Percentiles rank a stretch among this genome's conserved stretches.
phyloP scores from a whole-genome alignment of 92 coral and sea anemone genomes.

The Epizoanthus stellaris region DNA sequence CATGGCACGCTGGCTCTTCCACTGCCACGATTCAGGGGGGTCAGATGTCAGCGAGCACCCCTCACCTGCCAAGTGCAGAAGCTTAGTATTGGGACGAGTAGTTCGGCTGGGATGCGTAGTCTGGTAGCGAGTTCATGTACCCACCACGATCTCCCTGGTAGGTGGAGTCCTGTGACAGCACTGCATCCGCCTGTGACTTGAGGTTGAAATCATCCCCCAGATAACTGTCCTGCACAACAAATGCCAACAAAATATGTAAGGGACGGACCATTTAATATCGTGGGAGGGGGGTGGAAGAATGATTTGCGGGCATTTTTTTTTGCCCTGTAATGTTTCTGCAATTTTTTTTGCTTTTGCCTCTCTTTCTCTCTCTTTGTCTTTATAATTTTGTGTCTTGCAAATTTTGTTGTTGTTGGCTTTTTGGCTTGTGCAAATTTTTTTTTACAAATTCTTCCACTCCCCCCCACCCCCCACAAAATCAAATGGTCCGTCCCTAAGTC shows the following conservation, averaged over 20 bases:
- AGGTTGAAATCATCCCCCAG: slow-evolving; percentile 99
- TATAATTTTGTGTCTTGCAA: too few species aligned
- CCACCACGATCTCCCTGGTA: slow-evolving; percentile 99
- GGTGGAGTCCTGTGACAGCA: slow-evolving; percentile 98
- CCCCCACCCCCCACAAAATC: too few species aligned
- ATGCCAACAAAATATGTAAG: background rate
- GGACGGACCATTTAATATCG: background rate
- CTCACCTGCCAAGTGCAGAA: slow-evolving; percentile 53
- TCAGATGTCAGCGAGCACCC: slow-evolving; percentile 32
- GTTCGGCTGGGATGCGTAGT: slow-evolving; percentile 99
- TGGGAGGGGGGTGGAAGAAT: too few species aligned
- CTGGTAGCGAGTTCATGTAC: slow-evolving; percentile 98
- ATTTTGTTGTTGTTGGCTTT: too few species aligned
- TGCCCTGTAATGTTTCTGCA: too few species aligned
- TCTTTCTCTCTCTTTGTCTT: too few species aligned
- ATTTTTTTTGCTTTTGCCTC: too few species aligned
- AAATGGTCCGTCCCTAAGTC: too few species aligned
- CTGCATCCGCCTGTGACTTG: slow-evolving; percentile 99
- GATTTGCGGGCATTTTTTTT: too few species aligned
- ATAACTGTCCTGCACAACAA: slow-evolving; percentile 87
- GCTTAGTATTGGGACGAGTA: slow-evolving; percentile 97
- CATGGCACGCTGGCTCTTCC: background rate
- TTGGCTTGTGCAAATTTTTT: too few species aligned
- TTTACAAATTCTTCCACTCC: too few species aligned
- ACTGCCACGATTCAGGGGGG: slow-evolving; percentile 12